A percentile compares a stretch with the other conserved stretches of the same genome.
These are phyloP conservation scores for Ptilorrhoa leucosticta DNA, from an alignment of 2,113 vertebrate genomes.

Conservation along the genomic window DNA sequence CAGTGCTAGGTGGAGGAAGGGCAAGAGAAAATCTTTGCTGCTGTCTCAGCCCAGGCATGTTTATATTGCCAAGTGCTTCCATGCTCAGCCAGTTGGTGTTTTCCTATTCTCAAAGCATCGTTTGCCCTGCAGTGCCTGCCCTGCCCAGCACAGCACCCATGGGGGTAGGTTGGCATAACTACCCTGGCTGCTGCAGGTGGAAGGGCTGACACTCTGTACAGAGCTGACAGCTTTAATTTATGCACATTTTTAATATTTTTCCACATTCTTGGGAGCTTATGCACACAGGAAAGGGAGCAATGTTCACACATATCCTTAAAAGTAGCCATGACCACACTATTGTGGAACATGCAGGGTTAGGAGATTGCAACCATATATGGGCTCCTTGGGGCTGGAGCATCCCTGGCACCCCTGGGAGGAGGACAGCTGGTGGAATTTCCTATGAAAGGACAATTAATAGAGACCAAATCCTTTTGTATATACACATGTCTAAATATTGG, in stretches of 20 bases:
- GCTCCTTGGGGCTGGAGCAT: background rate
- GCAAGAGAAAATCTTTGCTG: background rate
- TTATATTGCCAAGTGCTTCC: background rate
- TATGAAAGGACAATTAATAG: conserved; percentile 13
- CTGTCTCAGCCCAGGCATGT: background rate
- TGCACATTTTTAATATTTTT: background rate
- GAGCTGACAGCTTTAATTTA: background rate
- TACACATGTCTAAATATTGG: conserved; percentile 3
- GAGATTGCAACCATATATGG: conserved; percentile 56
- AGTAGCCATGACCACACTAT: background rate
- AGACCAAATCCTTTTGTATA: conserved; percentile 35
- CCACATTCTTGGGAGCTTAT: conserved; percentile 15
- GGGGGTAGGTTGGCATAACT: background rate
- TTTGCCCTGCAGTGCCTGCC: background rate
- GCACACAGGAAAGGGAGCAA: background rate
- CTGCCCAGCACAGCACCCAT: rapidly evolving
- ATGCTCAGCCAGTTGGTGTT: background rate
- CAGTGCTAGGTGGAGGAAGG: background rate
- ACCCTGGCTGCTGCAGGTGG: background rate
- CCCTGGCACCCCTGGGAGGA: background rate
- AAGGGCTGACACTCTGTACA: background rate
- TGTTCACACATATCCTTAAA: conserved; percentile 30
- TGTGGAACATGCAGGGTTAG: background rate
- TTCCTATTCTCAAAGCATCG: background rate
- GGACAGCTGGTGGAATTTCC: conserved; percentile 33